Evolutionary conservation across 1,140 invertebrate genomes (phyloP), one percentile per base, ranked within the genome.

Genomic region (Drosophila serrata): DNA sequence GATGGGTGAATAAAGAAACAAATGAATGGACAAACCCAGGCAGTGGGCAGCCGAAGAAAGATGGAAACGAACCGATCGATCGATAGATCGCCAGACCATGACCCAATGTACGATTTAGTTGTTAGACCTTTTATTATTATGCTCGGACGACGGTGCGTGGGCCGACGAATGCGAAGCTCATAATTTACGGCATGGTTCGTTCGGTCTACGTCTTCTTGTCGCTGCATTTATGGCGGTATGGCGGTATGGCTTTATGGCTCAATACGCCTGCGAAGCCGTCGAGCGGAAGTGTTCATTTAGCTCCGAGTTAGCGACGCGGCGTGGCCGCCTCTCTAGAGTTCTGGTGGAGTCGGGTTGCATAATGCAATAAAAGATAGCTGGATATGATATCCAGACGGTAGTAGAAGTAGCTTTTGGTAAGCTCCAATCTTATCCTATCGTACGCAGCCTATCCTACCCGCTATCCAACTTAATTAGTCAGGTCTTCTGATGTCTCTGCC

Each of bases 71-170:
- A 85, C 63, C 43, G 62, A 82, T 80, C 79, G 70, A 82, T 82
- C 70, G 84, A 82, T 82, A 76, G 84, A 76, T 86, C 59, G 84
- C 69, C 84, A 84, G 79, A 61, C 84, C 84, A 82, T 79, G 80
- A 88, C 82, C 70, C 84, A 87, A 88, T 88, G 84, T 76, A 82
- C 82, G 84, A 88, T 87, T 87, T 76, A 88, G 82, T 65, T 87
- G 82, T 65, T 87, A 72, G 75, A 59, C 64, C 74, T 78, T 77
- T 78, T 76, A 76, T 76, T 87, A 82, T 76, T 76, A 84, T 73
- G 64, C 82, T 78, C 49, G 68, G 81, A 75, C 75, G 81, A 75
- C 70, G 63, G 63, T 87, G 82, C 82, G 82, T 87, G 84, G 84
- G 84, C 65, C 45, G 67, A 17, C 24, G 45, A 59, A 51, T 69